Evolutionary conservation across 1,140 invertebrate genomes (phyloP), one percentile per base, ranked within the genome.

Genomic region (Chlorops oryzae): DNA sequence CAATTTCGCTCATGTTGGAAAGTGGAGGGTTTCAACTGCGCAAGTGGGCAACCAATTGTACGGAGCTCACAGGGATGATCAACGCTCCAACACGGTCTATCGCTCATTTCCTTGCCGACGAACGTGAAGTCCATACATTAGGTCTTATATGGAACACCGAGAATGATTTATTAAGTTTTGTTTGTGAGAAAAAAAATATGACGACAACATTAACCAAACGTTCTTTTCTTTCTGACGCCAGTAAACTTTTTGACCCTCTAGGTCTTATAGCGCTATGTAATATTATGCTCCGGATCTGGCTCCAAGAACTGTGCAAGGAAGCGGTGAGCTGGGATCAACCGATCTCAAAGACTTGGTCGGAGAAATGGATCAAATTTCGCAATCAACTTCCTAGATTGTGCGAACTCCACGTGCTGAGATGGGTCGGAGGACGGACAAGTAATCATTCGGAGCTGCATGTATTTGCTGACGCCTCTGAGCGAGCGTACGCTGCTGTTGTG

Each of bases 241-340:
- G 58, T 23, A 53, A 58, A 54, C 58, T 61, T 22, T 77, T 72
- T 54, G 75, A 77, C 54, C 75, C 75, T 21, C 53, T 75, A n/a
- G 74, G 74, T 23, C 50, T 74, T 15, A n/a, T 75, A 5, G 53
- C 62, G n/a, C 72, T 73, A 22, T 39, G 69, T n/a, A 63, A 60
- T 9, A 57, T 75, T n/a, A 52, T 41, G 10, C 56, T 58, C 18
- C 76, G 76, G 58, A 58, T 73, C 9, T 48, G 75, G 5, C 47
- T 77, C n/a, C 75, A 77, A 62, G 40, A 62, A 46, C 25, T 76
- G 5, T 74, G 74, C 73, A 24, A 54, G 41, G 20, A 15, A 27
- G 57, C 63, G 23, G 10, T 72, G 6, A 61, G 57, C 34, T 77
- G 75, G 73, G 74, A 77, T 52, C 61, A 70, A 15, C 32, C 51